Base-by-base conservation (phyloP, 2,888 invertebrate genomes). In the Drosophila melanosoma region DNA sequence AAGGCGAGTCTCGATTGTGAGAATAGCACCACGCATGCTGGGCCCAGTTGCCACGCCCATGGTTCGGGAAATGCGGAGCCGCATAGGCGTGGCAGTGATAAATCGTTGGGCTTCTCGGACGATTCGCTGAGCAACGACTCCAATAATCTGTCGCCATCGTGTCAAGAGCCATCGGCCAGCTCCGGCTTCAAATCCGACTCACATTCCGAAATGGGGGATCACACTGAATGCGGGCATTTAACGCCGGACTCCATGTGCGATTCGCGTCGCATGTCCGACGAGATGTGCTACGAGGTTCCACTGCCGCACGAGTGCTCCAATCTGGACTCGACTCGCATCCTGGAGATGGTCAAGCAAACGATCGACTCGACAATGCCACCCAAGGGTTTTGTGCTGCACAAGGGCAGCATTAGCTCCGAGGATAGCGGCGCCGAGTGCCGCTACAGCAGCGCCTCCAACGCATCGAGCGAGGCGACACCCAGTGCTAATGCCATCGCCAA, bases 281-380 rank as follows among this genome's bases (percentile, higher is more conserved):
- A 94, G 76, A 91, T 91, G 90, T 93, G 92, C 79, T 95, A 96
- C 69, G 97, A 97, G 92, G 95, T 97, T 0, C 96, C 96, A 29
- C 92, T 97, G 32, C 97, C 97, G 0, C 96, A 96, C 11, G 95
- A 96, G 49, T 97, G 97, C 89, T 96, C 97, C 2, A 95, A 96
- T 87, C 93, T 97, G 54, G 96, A 97, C 87, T 95, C 96, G 0
- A 95, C 96, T 53, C 95, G 96, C 63, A 97, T 98, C 73, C 94
- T 98, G 15, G 96, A 96, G 79, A 94, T 97, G 82, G 94, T 98
- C 0, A 97, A 96, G 91, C 87, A 96, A 83, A 96, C 96, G 1
- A 96, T 97, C 7, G 97, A 96, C 83, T 95, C 95, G 0, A 95
- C 96, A 76, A 96, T 97, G 58, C 96, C 97, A 0, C 97, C 97